Evolutionary conservation across 2,888 invertebrate genomes (phyloP), one percentile per base, ranked within the genome.

Genomic region (Macrosiphum euphorbiae): DNA sequence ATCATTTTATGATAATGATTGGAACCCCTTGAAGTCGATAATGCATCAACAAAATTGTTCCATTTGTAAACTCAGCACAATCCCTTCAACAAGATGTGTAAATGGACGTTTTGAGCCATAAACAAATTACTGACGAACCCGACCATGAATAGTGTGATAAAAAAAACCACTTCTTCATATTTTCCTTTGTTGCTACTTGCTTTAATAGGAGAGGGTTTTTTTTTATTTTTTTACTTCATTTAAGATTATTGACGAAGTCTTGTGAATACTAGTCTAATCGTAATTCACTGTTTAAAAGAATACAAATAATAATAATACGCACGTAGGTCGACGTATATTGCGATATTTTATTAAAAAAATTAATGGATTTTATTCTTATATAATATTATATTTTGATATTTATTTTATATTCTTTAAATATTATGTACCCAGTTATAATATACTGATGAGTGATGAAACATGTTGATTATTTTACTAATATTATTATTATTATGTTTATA

Each of bases 121-220:
- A 92, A 92, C 92, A 92, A 92, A 92, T 88, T 87, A 67, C 20
- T 52, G 88, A 44, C 35, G 0, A 78, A 88, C 89, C 78, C 88
- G 26, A 78, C n/a, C 67, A 88, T 44, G 78, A 92, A 91, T 58
- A 58, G 58, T 86, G 47, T 61, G 47, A 58, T 55, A 47, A 58
- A 47, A 47, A 85, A 47, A 86, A 86, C 13, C 58, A 91, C 86
- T 91, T 86, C 26, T 58, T 58, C 20, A 2, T 35, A 13, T 2
- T 58, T 58, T 44, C 11, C 44, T 55, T 44, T 58, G 44, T 24
- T 86, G 47, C 24, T 86, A 24, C n/a, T 55, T 20, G 5, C 47
- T 26, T 1, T 55, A 55, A 58, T 86, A 86, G 47, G 13, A n/a
- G 24, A 26, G 11, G 7, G 1, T 24, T 24, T 52, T 88, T 26